These are phyloP conservation scores for Platysternon megacephalum DNA, from an alignment of 2,113 vertebrate genomes.

Conservation along the genomic window DNA sequence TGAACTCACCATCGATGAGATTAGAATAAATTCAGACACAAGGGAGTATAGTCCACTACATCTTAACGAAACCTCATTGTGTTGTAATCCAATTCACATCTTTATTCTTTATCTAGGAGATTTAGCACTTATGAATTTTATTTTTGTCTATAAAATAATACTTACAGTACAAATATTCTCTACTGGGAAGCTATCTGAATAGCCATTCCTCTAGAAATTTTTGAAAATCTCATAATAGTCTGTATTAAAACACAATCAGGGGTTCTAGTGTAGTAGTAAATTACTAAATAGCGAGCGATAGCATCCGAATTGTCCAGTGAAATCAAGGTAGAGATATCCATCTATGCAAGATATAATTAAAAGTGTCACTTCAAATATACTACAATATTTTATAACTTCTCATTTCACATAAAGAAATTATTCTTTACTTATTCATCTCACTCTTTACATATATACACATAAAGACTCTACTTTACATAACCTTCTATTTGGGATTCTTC, in stretches of 20 bases:
- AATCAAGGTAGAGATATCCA: background rate
- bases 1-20: background rate
- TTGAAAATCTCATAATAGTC: background rate
- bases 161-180: background rate
- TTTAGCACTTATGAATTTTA: background rate
- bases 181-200: background rate
- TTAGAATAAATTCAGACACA: constrained; percentile 18
- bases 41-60: background rate
- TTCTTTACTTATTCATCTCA: background rate
- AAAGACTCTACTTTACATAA: background rate
- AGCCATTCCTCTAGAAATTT: background rate
- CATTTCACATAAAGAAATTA: background rate
- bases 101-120: background rate
- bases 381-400: background rate
- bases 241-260: background rate
- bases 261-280: background rate
- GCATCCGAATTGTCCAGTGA: too few relatives aligned
- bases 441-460: background rate
- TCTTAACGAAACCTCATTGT: background rate
- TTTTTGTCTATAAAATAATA: background rate
- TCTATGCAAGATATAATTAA: background rate
- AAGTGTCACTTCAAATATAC: background rate
- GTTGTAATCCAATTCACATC: background rate
- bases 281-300: background rate
- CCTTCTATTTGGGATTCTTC: background rate